Percentiles rank a stretch among this genome's conserved stretches.
Conservation (phyloP, 1,140 invertebrate genomes). For the Pentalonia nigronervosa region DNA sequence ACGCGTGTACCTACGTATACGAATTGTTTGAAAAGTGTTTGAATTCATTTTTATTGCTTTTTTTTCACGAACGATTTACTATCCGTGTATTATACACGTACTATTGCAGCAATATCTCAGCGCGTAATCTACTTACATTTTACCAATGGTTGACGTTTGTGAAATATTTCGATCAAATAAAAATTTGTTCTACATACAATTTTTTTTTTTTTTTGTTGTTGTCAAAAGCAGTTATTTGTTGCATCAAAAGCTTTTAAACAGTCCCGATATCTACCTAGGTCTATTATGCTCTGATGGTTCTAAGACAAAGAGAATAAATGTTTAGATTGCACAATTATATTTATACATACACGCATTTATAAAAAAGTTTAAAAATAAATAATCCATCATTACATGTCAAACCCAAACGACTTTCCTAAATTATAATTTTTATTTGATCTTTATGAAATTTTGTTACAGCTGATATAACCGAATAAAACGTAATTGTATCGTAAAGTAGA, state of each 20-base stretch:
- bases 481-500: background rate
- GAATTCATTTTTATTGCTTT: background rate
- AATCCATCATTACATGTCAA: background rate
- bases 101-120: background rate
- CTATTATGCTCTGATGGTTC: background rate
- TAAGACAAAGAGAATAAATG: background rate
- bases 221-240: background rate
- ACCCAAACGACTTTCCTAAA: background rate
- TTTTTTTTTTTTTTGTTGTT: background rate
- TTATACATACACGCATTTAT: background rate
- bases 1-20: background rate
- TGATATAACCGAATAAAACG: background rate
- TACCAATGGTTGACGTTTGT: background rate
- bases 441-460: background rate
- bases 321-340: background rate
- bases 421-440: background rate
- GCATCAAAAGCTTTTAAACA: background rate
- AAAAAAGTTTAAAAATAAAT: background rate
- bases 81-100: background rate
- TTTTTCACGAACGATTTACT: background rate
- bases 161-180: background rate
- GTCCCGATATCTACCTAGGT: background rate
- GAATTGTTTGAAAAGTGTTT: background rate
- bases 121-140: background rate
- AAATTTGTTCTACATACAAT: background rate